Percentiles rank a stretch among this genome's conserved stretches.
phyloP scores from a whole-genome alignment of 2,113 vertebrate genomes.

The Tupaia chinensis region DNA sequence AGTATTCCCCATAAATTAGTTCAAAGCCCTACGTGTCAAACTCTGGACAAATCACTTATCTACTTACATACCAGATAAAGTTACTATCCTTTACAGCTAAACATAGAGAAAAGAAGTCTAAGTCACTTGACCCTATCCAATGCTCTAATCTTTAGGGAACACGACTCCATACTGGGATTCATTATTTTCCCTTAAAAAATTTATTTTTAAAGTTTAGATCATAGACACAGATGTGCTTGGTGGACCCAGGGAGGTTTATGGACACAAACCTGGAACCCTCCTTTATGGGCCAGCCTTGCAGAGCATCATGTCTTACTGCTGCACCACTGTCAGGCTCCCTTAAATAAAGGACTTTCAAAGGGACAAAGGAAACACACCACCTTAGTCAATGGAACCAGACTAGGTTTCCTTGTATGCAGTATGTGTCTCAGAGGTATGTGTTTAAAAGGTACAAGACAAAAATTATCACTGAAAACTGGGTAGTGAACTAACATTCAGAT shows the following conservation, averaged over 20 bases:
- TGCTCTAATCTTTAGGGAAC: not conserved
- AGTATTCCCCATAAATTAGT: not conserved
- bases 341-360: constrained; percentile 20
- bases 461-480: not conserved
- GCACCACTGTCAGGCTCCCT: too few species aligned
- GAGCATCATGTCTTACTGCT: too few species aligned
- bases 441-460: not conserved
- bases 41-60: not conserved
- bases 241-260: too few species aligned
- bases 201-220: not conserved
- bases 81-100: not conserved
- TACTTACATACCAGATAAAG: not conserved
- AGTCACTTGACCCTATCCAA: not conserved
- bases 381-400: not conserved
- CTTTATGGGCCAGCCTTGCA: too few species aligned
- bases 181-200: not conserved
- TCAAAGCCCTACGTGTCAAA: not conserved
- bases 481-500: not conserved
- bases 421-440: not conserved
- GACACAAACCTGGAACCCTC: too few species aligned
- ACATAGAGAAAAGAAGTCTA: not conserved
- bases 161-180: not conserved
- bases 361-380: constrained; percentile 5
- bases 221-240: too few species aligned
- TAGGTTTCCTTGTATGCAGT: not conserved